These are phyloP conservation scores for Idaea biselata DNA, from an alignment of 2,888 invertebrate species.

Conservation along the genomic window DNA sequence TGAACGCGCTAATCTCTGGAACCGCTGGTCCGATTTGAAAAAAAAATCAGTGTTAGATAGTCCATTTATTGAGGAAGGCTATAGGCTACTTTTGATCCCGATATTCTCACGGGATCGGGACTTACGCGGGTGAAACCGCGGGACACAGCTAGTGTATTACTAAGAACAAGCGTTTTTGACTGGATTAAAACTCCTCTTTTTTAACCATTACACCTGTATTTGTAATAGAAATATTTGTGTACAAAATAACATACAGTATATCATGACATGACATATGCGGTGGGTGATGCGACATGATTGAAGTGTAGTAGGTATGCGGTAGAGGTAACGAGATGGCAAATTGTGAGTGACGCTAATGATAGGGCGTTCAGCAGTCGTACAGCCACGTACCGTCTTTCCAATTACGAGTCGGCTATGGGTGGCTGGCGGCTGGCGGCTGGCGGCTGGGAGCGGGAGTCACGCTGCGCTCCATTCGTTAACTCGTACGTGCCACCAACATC, in stretches of 20 bases:
- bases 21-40: no score
- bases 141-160: no score
- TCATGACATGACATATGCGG: not conserved
- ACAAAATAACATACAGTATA: not conserved
- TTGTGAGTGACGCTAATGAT: conserved; percentile 79
- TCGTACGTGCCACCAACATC: conserved; percentile 69
- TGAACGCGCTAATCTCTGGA: no score
- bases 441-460: conserved; percentile 47
- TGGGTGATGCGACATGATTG: not conserved
- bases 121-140: no score
- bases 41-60: no score
- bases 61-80: no score
- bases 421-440: conserved; percentile 7
- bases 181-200: no score
- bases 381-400: conserved; percentile 56
- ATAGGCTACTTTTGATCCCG: no score
- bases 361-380: conserved; percentile 60
- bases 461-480: conserved; percentile 72
- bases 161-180: no score
- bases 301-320: not conserved
- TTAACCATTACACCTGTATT: no score
- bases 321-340: conserved; percentile 16
- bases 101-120: no score
- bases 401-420: conserved; percentile 53
- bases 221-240: no score